Evolutionary conservation across 2,888 invertebrate genomes (phyloP), one percentile per base, ranked within the genome.

Genomic region (Hemithea aestivaria): DNA sequence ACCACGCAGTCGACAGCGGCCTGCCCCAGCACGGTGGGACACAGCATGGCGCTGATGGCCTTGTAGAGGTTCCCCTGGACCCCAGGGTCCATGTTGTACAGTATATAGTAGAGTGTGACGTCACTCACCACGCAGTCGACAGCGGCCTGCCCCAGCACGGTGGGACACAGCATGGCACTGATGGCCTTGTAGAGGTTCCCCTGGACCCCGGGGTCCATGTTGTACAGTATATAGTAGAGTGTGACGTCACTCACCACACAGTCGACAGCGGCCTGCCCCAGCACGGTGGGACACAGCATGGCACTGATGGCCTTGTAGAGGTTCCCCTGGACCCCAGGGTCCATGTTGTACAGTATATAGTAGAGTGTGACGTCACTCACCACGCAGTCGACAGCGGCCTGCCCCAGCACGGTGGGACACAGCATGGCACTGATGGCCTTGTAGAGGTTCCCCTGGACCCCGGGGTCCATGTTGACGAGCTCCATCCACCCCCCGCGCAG

Each of bases 401-500:
- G 99, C 1, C 99, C 99, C 31, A 96, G 87, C 10, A 96, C 94
- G 23, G 96, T 95, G 22, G 98, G 96, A 68, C 99, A 99, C 43
- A 99, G 88, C 89, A 96, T 97, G 27, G 78, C 72, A 12, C 97
- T 97, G 41, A 98, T 93, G 30, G 94, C 93, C 84, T 99, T 99
- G 65, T 93, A 89, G 35, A 97, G 89, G 44, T 80, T 51, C 1
- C 69, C 71, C 80, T 93, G 93, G n/a, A 90, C 98, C 9, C 89
- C 87, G 0, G 95, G 92, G 48, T 95, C 92, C 74, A 99, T 73
- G 76, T 98, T 98, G 21, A 96, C 73, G 2, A 98, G 90, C 88
- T 99, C 99, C 64, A 92, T 91, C 83, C 98, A 99, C 8, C 98
- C 99, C 28, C 98, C 98, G 45, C 98, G 92, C 53, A 97, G 91